Base-by-base conservation (phyloP, 2,113 vertebrate species). In the Toxostoma redivivum region DNA sequence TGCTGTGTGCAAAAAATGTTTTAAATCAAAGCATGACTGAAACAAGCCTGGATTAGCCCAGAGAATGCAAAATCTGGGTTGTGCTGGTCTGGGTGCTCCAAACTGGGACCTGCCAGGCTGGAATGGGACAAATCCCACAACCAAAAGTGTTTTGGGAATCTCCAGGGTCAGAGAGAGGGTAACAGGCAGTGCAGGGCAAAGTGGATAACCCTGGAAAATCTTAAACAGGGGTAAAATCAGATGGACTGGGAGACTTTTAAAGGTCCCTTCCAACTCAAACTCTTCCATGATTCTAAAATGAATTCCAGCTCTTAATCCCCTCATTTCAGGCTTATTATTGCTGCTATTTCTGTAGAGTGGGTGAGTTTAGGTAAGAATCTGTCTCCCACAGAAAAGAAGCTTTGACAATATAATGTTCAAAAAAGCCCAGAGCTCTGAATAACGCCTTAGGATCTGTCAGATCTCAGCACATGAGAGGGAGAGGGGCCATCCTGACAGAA, bases 301-400 rank as follows among this genome's bases (percentile, higher is more conserved):
- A 6, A 64, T 57, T 5, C 33, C 33, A 45, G 15, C 27, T 61
- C 54, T 87, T 58, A 8, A 79, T 71, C 69, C 61, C 37, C 50
- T 91, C 42, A 13, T 40, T 73, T 89, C 2, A 12, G 40, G 70
- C 21, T 84, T 28, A 65, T 94, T 69, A 67, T 45, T 60, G 22
- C 62, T 74, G 61, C 90, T 97, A 79, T 72, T 94, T 91, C 81
- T 86, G 85, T 16, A 5, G 28, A 69, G 82, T 37, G 44, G 54
- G 81, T 70, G 93, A 92, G 87, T 56, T 94, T 70, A 95, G 92
- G 67, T 73, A 78, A 73, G 79, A 71, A 93, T 30, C 45, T 86
- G 33, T 69, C 81, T 92, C 84, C 80, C 62, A 66, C 25, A 82
- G 66, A 64, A 82, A 47, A 77, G 91, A 92, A 89, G 79, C 60